These are phyloP conservation scores for Poliocrania exsul DNA, from an alignment of 2,797 vertebrate genomes.

Conservation along the genomic window DNA sequence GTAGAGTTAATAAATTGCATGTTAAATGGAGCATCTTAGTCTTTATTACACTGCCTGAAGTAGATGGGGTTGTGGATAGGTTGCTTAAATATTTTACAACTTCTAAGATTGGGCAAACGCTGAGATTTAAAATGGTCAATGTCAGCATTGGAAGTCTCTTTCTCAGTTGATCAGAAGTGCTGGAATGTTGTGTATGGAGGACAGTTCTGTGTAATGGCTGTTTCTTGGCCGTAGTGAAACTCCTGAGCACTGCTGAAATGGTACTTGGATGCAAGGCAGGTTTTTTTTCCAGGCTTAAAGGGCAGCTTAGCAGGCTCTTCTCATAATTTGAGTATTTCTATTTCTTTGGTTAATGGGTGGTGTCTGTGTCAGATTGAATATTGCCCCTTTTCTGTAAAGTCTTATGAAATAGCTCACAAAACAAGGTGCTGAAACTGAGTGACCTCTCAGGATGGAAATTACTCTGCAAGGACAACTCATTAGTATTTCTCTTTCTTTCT, in stretches of 20 bases:
- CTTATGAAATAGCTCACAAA: background rate
- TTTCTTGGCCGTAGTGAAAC: rapidly evolving
- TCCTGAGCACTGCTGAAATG: background rate
- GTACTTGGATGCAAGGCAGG: background rate
- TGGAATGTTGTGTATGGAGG: background rate
- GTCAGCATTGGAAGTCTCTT: background rate
- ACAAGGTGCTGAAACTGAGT: background rate
- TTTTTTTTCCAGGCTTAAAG: rapidly evolving
- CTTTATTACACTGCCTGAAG: background rate
- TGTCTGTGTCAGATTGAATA: background rate
- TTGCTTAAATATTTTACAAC: background rate
- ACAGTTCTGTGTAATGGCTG: background rate
- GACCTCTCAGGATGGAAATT: background rate
- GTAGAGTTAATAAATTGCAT: background rate
- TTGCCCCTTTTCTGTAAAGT: background rate
- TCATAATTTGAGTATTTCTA: background rate
- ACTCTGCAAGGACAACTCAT: background rate
- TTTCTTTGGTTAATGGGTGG: background rate
- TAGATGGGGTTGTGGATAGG: background rate
- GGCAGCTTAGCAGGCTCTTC: background rate
- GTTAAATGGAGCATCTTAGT: background rate
- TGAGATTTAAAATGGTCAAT: background rate
- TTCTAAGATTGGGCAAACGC: background rate
- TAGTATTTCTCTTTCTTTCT: background rate
- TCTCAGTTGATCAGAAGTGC: background rate